These are phyloP conservation scores for Reticulitermes lucifugus DNA, from an alignment of 2,888 invertebrate species.

Conservation along the genomic window DNA sequence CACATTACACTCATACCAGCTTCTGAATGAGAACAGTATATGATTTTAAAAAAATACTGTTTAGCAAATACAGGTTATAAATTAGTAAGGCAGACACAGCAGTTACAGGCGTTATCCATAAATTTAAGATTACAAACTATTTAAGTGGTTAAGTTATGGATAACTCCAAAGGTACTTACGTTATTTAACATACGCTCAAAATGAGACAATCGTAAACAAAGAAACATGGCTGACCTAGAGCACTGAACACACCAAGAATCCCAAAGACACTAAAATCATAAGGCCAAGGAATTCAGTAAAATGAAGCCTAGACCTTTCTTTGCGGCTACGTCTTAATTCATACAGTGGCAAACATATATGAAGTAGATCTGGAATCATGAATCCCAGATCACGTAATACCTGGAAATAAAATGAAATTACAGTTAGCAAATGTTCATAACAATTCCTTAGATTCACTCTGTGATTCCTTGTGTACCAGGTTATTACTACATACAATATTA, in stretches of 20 bases:
- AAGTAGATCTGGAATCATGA: constrained; percentile 75
- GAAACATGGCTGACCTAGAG: constrained; percentile 11
- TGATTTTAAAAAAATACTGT: neutral
- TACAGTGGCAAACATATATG: constrained; percentile 72
- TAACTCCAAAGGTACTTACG: neutral
- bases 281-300: constrained; percentile 61
- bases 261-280: constrained; percentile 59
- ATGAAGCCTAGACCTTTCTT: constrained; percentile 55
- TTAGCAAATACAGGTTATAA: neutral
- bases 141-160: neutral
- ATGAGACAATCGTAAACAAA: neutral
- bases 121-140: neutral
- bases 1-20: neutral
- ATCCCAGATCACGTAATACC: constrained; percentile 74
- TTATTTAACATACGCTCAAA: neutral
- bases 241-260: constrained; percentile 28
- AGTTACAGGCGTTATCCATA: constrained; percentile 1
- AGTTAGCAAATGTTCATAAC: no score
- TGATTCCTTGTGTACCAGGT: no score
- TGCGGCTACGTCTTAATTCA: constrained; percentile 62
- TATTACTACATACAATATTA: no score
- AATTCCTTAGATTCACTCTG: no score
- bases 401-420: constrained; percentile 67
- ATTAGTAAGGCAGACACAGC: constrained; percentile 14
- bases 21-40: neutral